Evolutionary conservation across 1,140 invertebrate species (phyloP), one percentile per base, ranked within the genome.

Genomic region (Agraylea sexmaculata): DNA sequence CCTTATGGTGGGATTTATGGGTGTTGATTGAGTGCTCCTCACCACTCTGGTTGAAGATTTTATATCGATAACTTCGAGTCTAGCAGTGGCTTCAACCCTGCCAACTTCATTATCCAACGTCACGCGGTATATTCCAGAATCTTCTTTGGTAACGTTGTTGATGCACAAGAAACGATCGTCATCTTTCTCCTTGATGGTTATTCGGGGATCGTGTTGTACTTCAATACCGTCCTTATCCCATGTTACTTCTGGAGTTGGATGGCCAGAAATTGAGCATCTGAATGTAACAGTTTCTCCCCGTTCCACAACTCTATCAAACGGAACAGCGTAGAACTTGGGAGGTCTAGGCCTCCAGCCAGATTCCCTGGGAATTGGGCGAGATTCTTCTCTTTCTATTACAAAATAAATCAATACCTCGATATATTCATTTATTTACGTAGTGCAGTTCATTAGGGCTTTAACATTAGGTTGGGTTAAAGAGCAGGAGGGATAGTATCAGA

Each of bases 271-370:
- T 2, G 83, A 76, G 50, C 83, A 86, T 50, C 86, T 79, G 59
- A 90, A 87, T 5, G 77, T 60, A 3, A 64, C 75, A 1, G 77
- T 80, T 48, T 88, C 83, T 6, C 86, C 85, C 59, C 86, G 80
- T 54, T 87, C 80, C 0, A 75, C 83, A 4, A 88, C 75, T 31
- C 80, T 75, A 56, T 88, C 87, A 53, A 86, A 83, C 1, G 87
- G 87, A 40, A 87, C 79, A 15, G 86, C 82, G 57, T 87, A 84
- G 63, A 93, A 91, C 59, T 85, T 85, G 1, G 86, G 84, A 2
- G 81, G 43, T n/a, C 40, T 33, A 21, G 46, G 18, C 13, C 41
- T 45, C 46, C 46, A 49, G n/a, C 46, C 20, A 10, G 43, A 43
- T 6, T 28, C 30, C 3, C 47, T 35, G 8, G 40, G 37, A 15